Evolutionary conservation across 2,797 vertebrate genomes (phyloP).

Genomic region (Sandelia bainsii): DNA sequence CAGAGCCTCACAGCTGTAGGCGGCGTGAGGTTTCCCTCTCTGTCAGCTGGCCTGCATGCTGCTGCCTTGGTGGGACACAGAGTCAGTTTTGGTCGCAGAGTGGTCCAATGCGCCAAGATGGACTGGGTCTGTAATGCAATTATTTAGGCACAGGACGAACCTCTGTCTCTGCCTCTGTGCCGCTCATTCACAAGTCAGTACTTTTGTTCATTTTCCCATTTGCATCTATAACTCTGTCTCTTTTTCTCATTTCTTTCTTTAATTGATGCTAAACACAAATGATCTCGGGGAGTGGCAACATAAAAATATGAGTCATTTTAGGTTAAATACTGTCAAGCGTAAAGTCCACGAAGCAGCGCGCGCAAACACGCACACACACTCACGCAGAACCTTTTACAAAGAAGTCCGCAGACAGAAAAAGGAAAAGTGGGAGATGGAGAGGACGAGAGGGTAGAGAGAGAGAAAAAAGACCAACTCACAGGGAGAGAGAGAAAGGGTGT

Average conservation of each 20-base stretch:
- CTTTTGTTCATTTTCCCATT: background rate
- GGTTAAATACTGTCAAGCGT: conserved; percentile 26
- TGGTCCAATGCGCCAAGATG: conserved; percentile 39
- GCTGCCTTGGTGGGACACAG: conserved; percentile 20
- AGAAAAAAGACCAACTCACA: conserved; percentile 27
- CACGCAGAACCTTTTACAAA: background rate
- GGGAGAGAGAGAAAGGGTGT: conserved; percentile 41
- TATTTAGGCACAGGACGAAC: conserved; percentile 9
- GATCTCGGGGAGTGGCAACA: background rate
- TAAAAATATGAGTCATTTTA: conserved; percentile 1
- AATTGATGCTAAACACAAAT: background rate
- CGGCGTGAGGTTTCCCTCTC: conserved; percentile 28
- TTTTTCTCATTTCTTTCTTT: background rate
- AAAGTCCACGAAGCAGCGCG: background rate
- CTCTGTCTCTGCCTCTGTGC: background rate
- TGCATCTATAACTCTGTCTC: background rate
- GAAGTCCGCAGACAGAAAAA: conserved; percentile 33
- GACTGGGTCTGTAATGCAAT: conserved; percentile 29
- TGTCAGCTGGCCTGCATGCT: conserved; percentile 23
- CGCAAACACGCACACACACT: conserved; percentile 21
- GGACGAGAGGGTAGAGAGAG: conserved; percentile 11
- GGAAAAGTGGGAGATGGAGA: conserved; percentile 33
- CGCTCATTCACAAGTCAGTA: conserved; percentile 20
- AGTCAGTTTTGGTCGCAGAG: conserved; percentile 12
- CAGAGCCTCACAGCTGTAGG: conserved; percentile 41